Percentiles rank a stretch among this genome's conserved stretches.
Evolutionary conservation across 1,140 invertebrate genomes (phyloP).

Genomic region (Ceratosolen solmsi): DNA sequence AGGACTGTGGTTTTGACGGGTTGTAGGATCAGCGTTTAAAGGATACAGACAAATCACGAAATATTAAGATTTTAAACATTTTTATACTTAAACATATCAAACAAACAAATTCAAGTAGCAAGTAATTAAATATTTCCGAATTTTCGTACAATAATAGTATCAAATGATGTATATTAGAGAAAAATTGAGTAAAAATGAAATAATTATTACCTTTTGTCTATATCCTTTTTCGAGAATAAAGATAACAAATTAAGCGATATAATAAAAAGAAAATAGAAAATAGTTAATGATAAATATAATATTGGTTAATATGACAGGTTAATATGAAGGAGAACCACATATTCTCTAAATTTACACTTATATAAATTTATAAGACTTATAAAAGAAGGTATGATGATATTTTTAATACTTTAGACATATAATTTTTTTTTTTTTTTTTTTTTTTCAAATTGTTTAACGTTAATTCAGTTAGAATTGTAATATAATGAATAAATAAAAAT

Average conservation of each 20-base stretch:
- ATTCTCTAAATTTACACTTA: constrained; percentile 3
- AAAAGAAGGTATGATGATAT: too few relatives aligned
- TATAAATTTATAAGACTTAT: too few relatives aligned
- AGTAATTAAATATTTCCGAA: not conserved
- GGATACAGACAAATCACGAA: constrained; percentile 38
- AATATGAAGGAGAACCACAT: constrained; percentile 14
- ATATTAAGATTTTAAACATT: not conserved
- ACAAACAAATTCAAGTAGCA: too few relatives aligned
- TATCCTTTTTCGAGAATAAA: constrained; percentile 38
- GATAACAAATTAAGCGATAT: constrained; percentile 16
- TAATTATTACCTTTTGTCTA: constrained; percentile 8
- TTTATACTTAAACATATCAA: too few relatives aligned
- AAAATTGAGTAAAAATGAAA: not conserved
- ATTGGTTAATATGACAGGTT: constrained; percentile 37
- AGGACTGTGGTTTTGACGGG: constrained; percentile 46
- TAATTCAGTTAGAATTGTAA: too few relatives aligned
- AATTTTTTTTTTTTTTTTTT: too few relatives aligned
- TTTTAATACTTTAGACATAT: too few relatives aligned
- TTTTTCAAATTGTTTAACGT: too few relatives aligned
- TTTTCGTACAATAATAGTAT: not conserved
- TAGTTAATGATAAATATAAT: constrained; percentile 30
- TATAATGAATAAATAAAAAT: too few relatives aligned
- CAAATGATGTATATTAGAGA: not conserved
- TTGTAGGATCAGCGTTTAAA: constrained; percentile 42
- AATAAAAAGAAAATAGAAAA: constrained; percentile 20